A percentile compares a stretch with the other conserved stretches of the same genome.
phyloP scores from a whole-genome alignment of 2,888 invertebrate species.

The Harmothoe impar region DNA sequence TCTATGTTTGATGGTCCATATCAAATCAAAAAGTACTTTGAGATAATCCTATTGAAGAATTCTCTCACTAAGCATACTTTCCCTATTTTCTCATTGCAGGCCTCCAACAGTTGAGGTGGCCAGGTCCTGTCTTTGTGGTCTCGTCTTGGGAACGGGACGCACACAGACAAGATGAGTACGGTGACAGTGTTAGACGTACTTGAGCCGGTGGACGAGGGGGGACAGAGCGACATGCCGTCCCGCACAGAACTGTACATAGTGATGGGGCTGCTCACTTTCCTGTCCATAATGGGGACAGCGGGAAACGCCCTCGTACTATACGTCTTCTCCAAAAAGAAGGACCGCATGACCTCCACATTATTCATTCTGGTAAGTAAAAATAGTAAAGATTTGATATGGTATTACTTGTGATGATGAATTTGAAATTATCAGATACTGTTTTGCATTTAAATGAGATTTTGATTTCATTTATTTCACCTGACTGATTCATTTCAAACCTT shows the following conservation, averaged over 20 bases:
- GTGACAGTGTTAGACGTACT: neutral
- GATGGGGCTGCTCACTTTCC: constrained; percentile 75
- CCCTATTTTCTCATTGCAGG: neutral
- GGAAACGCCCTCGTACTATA: constrained; percentile 81
- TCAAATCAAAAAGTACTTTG: too few species aligned
- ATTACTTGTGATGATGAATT: too few species aligned
- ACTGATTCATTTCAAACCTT: too few species aligned
- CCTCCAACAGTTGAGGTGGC: neutral
- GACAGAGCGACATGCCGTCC: neutral
- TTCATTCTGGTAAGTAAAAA: constrained; percentile 77
- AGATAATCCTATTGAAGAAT: too few species aligned
- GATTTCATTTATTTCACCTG: too few species aligned
- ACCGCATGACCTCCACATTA: constrained; percentile 80
- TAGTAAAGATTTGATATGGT: too few species aligned
- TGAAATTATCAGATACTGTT: too few species aligned
- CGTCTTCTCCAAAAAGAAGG: constrained; percentile 78
- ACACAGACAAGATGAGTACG: neutral
- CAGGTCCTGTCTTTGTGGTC: neutral
- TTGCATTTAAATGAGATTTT: too few species aligned
- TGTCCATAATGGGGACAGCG: constrained; percentile 78
- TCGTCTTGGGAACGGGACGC: neutral
- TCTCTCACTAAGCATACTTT: too few species aligned
- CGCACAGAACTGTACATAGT: constrained; percentile 72
- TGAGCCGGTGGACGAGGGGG: neutral
- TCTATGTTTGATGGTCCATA: too few species aligned